Base-by-base conservation (phyloP, 1,140 invertebrate genomes). In the Apis laboriosa region DNA sequence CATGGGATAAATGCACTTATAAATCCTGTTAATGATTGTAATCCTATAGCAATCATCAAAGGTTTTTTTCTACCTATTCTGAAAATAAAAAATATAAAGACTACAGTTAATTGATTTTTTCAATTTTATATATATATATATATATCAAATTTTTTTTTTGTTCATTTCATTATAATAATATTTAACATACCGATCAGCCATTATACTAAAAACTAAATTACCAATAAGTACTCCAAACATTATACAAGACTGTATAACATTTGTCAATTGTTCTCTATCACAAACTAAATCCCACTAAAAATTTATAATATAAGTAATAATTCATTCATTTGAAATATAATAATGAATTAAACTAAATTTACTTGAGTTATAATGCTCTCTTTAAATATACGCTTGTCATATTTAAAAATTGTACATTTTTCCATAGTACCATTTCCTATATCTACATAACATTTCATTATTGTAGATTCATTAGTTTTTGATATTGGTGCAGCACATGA, bases 221-320 rank as follows among this genome's bases (percentile, higher is more conserved):
- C 96, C 96, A 49, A 97, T 92, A 51, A 97, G 94, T 67, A 97
- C 96, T 9, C 97, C 97, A 12, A 96, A 92, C 97, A 97, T 97
- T 70, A 97, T 97, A 34, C 96, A 94, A 4, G 96, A 96, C 89
- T 97, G 97, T 2, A 96, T 96, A 5, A 97, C 88, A 92, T 96
- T 97, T 19, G 96, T 95, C 70, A 97, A 91, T 91, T 96, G 96
- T 28, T 92, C 90, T 78, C 92, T 94, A 7, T 95, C 94, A 76
- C 97, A 97, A 0, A 97, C 95, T 12, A 97, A 94, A 91, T 97
- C 92, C 96, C 97, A 97, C 94, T 97, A 76, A 83, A 92, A 61
- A 77, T 51, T 43, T 49, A 64, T 74, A 58, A 34, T 34, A 13
- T 55, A 7, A 24, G 21, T 53, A 34, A 2, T 64, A n/a, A 55